These are phyloP conservation scores for Arion vulgaris DNA, from an alignment of 1,140 invertebrate species.

Conservation along the genomic window DNA sequence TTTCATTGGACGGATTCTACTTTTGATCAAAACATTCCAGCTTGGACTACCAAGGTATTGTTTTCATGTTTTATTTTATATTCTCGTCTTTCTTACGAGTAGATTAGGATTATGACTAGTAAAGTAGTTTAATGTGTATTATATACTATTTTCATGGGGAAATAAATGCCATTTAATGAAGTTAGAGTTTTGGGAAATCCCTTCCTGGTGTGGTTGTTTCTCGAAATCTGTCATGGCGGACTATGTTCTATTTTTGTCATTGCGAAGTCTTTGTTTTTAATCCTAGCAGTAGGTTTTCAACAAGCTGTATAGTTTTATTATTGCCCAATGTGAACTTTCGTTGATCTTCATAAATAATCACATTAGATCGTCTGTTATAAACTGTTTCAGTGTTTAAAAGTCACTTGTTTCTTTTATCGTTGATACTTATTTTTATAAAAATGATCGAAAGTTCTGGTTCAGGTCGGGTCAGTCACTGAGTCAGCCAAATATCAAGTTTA, in stretches of 20 bases:
- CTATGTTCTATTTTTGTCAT: conserved; percentile 30
- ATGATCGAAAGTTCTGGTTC: too few relatives aligned
- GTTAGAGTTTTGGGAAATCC: neutral
- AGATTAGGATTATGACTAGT: neutral
- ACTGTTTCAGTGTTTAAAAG: too few relatives aligned
- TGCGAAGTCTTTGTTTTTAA: conserved; percentile 32
- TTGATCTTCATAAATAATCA: too few relatives aligned
- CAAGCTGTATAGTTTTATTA: neutral
- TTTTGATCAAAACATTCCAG: conserved; percentile 37
- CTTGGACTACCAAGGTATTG: conserved; percentile 7
- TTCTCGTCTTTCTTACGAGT: neutral
- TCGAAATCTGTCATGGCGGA: conserved; percentile 35
- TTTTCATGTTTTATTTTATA: conserved; percentile 12
- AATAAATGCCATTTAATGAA: neutral
- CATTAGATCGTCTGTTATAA: too few relatives aligned
- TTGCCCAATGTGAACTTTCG: too few relatives aligned
- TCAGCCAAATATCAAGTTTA: too few relatives aligned
- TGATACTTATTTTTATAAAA: too few relatives aligned
- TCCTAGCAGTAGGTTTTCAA: neutral
- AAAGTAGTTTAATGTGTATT: neutral
- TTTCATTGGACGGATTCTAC: conserved; percentile 25
- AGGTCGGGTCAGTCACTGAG: too few relatives aligned
- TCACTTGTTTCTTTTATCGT: too few relatives aligned
- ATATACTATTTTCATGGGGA: neutral
- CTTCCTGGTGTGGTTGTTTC: neutral